Percentiles rank a stretch among this genome's conserved stretches.
Conservation (phyloP, 2,888 invertebrate species). For the Tridacna gigas region DNA sequence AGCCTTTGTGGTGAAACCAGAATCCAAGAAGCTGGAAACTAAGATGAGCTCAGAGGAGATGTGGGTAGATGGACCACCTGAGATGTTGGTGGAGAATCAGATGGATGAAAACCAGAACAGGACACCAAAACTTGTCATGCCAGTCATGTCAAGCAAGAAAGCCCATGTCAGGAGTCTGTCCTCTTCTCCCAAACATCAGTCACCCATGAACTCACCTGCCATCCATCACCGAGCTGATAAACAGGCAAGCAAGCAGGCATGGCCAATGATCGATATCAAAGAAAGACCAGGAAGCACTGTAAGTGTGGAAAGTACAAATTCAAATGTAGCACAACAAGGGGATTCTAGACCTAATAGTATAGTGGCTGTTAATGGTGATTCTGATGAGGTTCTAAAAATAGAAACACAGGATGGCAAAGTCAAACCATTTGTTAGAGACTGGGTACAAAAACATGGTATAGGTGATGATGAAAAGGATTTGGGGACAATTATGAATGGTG, state of each 20-base stretch:
- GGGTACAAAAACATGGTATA: constrained; percentile 81
- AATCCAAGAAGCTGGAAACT: constrained; percentile 87
- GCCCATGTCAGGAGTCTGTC: constrained; percentile 56
- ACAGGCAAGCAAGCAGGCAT: constrained; percentile 55
- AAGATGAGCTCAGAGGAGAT: constrained; percentile 88
- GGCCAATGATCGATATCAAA: constrained; percentile 66
- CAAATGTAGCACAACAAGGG: constrained; percentile 72
- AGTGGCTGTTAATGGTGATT: constrained; percentile 62
- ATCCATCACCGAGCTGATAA: constrained; percentile 39
- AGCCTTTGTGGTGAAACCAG: constrained; percentile 68
- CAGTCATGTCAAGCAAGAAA: constrained; percentile 57
- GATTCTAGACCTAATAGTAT: constrained; percentile 76
- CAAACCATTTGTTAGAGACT: constrained; percentile 82
- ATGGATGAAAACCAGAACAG: constrained; percentile 60
- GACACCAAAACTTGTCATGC: constrained; percentile 60
- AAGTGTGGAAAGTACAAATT: constrained; percentile 74
- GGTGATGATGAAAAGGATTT: constrained; percentile 54
- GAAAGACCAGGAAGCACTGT: constrained; percentile 77
- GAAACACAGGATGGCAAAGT: constrained; percentile 63
- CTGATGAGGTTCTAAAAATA: constrained; percentile 61
- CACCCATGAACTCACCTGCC: constrained; percentile 56
- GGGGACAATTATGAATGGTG: constrained; percentile 61
- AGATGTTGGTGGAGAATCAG: constrained; percentile 74
- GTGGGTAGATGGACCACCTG: constrained; percentile 84
- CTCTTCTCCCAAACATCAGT: constrained; percentile 52